Base-by-base conservation (phyloP, 1,140 invertebrate genomes). In the Ectropis grisescens region DNA sequence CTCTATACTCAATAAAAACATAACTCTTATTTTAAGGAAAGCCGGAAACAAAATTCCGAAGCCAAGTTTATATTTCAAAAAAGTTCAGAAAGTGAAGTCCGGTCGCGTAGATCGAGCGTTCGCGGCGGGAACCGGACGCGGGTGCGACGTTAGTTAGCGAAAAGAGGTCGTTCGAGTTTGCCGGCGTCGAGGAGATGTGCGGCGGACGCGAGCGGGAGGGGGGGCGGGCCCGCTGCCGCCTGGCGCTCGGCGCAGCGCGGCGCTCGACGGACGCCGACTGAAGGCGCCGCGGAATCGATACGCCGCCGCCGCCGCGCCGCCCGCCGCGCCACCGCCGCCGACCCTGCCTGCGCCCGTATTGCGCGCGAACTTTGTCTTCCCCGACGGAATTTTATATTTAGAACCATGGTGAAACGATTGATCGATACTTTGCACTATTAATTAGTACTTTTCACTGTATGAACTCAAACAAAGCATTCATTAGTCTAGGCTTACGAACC, bases 371-470 rank as follows among this genome's bases (percentile, higher is more conserved):
- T 80, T 80, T 71, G 71, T 74, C 68, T 76, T 76, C 56, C 69
- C 64, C 61, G 53, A 75, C 68, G 56, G 68, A 75, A 75, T 80
- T 80, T 80, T 80, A 80, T 80, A 80, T 80, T 80, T 78, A 80
- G 75, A 80, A 69, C 61, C 71, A 70, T 71, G 66, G 68, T 71
- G 59, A 80, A 80, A 74, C 70, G 68, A 78, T 78, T 76, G 66
- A 78, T 80, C 75, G 58, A 80, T 80, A 80, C 64, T 80, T 80
- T 76, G 71, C 75, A 76, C 75, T 74, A 74, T 76, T 70, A 74
- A 80, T 76, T 80, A 76, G 57, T 58, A 75, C 67, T 74, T n/a
- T 74, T 74, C 71, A 49, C 58, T 53, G 28, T 12, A 37, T 37
- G 30, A 3, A 19, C 16, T 4, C 16, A 19, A 4, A 19, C 8